Evolutionary conservation across 1,140 invertebrate species (phyloP).

Genomic region (Elymnias hypermnestra): DNA sequence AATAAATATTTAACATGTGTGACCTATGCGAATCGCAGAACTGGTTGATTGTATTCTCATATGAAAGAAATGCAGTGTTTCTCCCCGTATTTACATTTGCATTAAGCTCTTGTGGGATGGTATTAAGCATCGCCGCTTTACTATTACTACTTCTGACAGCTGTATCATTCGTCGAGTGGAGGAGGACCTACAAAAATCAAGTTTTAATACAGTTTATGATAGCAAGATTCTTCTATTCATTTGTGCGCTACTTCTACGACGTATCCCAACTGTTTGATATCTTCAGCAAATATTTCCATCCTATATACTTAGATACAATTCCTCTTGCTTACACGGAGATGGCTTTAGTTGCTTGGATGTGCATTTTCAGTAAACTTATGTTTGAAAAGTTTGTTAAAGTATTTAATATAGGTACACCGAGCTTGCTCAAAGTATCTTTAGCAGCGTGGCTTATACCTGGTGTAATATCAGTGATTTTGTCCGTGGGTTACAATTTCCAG

Average conservation of each 20-base stretch:
- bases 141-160: slow-evolving; percentile 44
- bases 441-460: slow-evolving; percentile 39
- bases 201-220: slow-evolving; percentile 58
- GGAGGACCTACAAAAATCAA: slow-evolving; percentile 51
- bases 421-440: slow-evolving; percentile 35
- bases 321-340: slow-evolving; percentile 42
- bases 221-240: slow-evolving; percentile 42
- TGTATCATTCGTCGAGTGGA: slow-evolving; percentile 49
- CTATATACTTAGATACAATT: slow-evolving; percentile 23
- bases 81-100: slow-evolving; percentile 23
- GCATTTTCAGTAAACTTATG: slow-evolving; percentile 54
- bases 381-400: slow-evolving; percentile 52
- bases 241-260: slow-evolving; percentile 36
- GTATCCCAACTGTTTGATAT: slow-evolving; percentile 22
- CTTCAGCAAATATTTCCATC: neutral
- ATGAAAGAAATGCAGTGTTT: slow-evolving; percentile 8
- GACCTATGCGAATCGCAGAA: neutral
- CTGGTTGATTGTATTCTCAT: neutral
- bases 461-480: slow-evolving; percentile 22
- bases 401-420: slow-evolving; percentile 27
- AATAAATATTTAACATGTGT: slow-evolving; percentile 1
- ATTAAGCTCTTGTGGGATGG: slow-evolving; percentile 40
- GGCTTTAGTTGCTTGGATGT: slow-evolving; percentile 51
- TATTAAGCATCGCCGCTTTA: slow-evolving; percentile 31
- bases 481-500: slow-evolving; percentile 17